Conservation (phyloP, 2,888 invertebrate species). For the Nyleta sp. region DNA sequence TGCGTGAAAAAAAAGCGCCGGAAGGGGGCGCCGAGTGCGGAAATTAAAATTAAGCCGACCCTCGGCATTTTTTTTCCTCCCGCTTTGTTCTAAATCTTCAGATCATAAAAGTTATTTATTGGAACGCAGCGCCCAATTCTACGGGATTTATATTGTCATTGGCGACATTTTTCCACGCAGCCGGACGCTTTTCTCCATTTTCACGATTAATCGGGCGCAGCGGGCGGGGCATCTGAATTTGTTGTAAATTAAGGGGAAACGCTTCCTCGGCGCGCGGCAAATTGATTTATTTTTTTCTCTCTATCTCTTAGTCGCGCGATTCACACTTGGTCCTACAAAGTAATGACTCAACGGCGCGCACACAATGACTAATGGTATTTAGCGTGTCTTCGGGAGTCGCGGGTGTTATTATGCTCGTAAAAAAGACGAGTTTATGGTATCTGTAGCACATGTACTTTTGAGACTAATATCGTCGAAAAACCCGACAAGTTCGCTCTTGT, state of each 20-base stretch:
- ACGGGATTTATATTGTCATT: conserved; percentile 8
- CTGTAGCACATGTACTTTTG: conserved; percentile 53
- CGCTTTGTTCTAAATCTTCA: conserved; percentile 41
- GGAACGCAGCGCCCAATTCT: conserved; percentile 57
- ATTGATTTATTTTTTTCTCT: conserved; percentile 10
- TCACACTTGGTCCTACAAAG: conserved; percentile 43
- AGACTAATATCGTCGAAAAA: conserved; percentile 53
- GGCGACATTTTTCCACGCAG: conserved; percentile 23
- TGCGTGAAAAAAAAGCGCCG: conserved; percentile 28
- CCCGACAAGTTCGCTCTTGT: conserved; percentile 51
- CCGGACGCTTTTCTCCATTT: conserved; percentile 22
- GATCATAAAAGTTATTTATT: conserved; percentile 68
- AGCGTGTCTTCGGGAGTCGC: conserved; percentile 35
- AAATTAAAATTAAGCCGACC: conserved; percentile 45
- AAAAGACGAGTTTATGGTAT: conserved; percentile 46
- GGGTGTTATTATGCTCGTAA: conserved; percentile 48
- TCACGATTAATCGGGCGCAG: conserved; percentile 36
- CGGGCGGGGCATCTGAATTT: conserved; percentile 22
- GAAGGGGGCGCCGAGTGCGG: conserved; percentile 19
- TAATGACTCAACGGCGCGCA: conserved; percentile 44
- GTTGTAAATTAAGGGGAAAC: conserved; percentile 21
- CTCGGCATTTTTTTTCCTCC: conserved; percentile 29
- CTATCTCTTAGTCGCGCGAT: conserved; percentile 1
- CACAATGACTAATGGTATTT: conserved; percentile 51
- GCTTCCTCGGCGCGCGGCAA: not conserved